Percentiles rank a stretch among this genome's conserved stretches.
These are phyloP conservation scores for Eudyptes chrysolophus DNA, from an alignment of 2,113 vertebrate species.

Conservation along the genomic window DNA sequence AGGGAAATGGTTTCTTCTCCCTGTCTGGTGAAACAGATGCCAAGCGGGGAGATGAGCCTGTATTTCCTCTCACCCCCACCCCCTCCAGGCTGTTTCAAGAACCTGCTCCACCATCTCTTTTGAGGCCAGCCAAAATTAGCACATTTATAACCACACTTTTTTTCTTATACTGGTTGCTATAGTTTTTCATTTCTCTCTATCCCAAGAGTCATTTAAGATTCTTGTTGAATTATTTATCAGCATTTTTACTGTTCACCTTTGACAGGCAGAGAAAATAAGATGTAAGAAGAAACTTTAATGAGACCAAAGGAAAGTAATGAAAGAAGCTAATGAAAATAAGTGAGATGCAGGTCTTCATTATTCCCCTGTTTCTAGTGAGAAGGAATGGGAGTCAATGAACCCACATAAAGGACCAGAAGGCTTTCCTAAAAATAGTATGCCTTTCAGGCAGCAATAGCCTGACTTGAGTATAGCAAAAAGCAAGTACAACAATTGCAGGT, in stretches of 20 bases:
- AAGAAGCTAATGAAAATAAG: constrained; percentile 35
- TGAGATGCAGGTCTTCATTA: neutral
- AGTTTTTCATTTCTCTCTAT: constrained; percentile 39
- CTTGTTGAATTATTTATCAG: constrained; percentile 51
- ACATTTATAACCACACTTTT: constrained; percentile 6
- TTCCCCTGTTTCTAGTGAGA: neutral
- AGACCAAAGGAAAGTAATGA: constrained; percentile 29
- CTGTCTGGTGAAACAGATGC: neutral
- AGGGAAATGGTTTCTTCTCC: neutral
- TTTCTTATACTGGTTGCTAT: neutral
- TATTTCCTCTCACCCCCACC: neutral
- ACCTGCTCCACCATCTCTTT: neutral
- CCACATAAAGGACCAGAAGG: neutral
- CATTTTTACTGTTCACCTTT: constrained; percentile 51
- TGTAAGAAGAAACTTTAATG: constrained; percentile 33
- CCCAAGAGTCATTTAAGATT: neutral
- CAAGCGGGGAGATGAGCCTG: neutral
- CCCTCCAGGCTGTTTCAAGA: neutral
- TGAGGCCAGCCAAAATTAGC: constrained; percentile 7
- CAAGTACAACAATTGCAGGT: neutral
- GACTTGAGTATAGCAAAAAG: neutral
- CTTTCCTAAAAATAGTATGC: neutral
- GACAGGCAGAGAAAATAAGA: constrained; percentile 56
- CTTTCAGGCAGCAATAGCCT: neutral
- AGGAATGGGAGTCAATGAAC: neutral